phyloP scores from a whole-genome alignment of 2,113 vertebrate species.

The Parus major region DNA sequence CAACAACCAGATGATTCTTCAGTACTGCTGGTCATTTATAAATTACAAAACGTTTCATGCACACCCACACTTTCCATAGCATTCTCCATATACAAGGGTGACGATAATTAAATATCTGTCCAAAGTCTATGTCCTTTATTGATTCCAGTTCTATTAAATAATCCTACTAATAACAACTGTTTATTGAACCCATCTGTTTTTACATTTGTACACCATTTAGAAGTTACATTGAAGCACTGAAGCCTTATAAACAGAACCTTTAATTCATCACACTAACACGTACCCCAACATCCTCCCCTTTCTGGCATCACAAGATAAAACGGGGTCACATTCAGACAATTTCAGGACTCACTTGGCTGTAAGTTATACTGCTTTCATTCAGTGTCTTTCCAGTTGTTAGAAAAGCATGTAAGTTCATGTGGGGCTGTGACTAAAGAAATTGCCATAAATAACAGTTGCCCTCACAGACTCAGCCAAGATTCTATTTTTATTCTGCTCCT shows the following conservation, averaged over 20 bases:
- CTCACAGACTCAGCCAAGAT: not conserved
- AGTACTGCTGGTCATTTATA: not conserved
- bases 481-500: slow-evolving; percentile 43
- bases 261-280: not conserved
- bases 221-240: not conserved
- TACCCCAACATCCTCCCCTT: not conserved
- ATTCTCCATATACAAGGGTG: not conserved
- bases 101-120: not conserved
- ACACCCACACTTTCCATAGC: fast-evolving
- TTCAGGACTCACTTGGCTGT: not conserved
- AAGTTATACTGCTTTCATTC: not conserved
- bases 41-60: not conserved
- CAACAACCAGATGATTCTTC: not conserved
- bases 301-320: not conserved
- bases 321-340: not conserved
- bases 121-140: not conserved
- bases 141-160: not conserved
- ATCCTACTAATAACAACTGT: not conserved
- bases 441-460: not conserved
- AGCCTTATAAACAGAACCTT: not conserved
- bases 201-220: not conserved
- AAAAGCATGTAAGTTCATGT: not conserved
- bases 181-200: not conserved
- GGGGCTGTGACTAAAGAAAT: not conserved
- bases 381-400: not conserved